Base-by-base conservation (phyloP, 2,888 invertebrate genomes). In the Loripinus fragilis region DNA sequence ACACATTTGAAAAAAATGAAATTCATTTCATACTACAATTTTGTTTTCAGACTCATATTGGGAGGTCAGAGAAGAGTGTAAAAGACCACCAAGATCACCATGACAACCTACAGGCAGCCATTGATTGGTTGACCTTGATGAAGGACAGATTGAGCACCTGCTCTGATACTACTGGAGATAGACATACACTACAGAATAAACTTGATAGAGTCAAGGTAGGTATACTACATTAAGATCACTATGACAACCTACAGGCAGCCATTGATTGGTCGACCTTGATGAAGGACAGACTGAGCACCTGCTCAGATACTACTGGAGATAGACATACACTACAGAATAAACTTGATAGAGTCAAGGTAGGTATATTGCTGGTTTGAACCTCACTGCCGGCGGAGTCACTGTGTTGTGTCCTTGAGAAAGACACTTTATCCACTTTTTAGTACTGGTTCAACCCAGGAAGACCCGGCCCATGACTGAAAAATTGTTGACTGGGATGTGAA, bases 21-120 rank as follows among this genome's bases (percentile, higher is more conserved):
- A n/a, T n/a, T n/a, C n/a, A n/a, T n/a, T n/a, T n/a, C n/a, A n/a
- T n/a, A n/a, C n/a, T n/a, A n/a, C n/a, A n/a, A n/a, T n/a, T n/a
- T n/a, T n/a, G n/a, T n/a, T n/a, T n/a, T n/a, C 86, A 91, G 91
- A 70, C 76, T 1, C 80, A 86, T 69, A 90, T 92, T 55, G 77
- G 76, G 41, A 85, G 85, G 55, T 89, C 87, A 55, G 97, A 98
- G 91, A 95, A 96, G 76, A 96, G 97, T 93, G 97, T 98, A 0
- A 96, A 95, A 83, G 96, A 97, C 68, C 98, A 98, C 91, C 97
- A 97, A 88, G 96, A 96, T 88, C 98, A 97, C 94, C 97, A 97
- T 91, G 96, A 96, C 87, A 96, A 96, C 0, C 96, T 96, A 87
- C 96, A 96, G 89, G 96, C 96, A 88, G 96, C 97, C 76, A 95